Conservation (phyloP, 2,888 invertebrate genomes). For the Vandiemenella viatica region DNA sequence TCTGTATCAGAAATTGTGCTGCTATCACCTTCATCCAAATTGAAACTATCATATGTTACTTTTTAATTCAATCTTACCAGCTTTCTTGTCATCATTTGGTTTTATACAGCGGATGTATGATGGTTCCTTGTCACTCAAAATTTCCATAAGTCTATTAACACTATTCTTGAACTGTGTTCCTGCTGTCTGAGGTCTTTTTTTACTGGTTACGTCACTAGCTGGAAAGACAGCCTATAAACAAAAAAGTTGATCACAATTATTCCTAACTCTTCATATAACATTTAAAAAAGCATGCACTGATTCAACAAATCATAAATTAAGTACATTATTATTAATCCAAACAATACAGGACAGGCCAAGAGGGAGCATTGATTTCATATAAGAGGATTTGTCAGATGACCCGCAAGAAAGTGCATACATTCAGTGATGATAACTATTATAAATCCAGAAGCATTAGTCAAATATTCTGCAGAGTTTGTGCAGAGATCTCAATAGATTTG, state of each 20-base stretch:
- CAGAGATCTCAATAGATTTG: no score
- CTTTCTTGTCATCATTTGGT: constrained; percentile 52
- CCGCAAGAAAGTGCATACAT: no score
- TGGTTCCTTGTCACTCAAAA: constrained; percentile 83
- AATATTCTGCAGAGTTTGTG: no score
- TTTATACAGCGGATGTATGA: constrained; percentile 90
- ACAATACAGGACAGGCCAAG: background rate
- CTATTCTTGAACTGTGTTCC: constrained; percentile 82
- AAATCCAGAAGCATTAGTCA: no score
- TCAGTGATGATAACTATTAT: no score
- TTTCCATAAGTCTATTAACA: constrained; percentile 71
- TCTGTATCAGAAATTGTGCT: no score
- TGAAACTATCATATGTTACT: no score
- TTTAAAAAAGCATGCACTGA: constrained; percentile 6
- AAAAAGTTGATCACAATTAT: no score
- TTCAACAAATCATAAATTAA: background rate
- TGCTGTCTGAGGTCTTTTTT: constrained; percentile 79
- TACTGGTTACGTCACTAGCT: constrained; percentile 47
- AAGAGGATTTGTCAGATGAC: no score
- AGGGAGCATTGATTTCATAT: background rate
- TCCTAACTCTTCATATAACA: no score
- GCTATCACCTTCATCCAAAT: no score
- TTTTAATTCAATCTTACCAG: no score
- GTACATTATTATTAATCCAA: background rate
- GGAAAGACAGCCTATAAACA: constrained; percentile 40